phyloP scores from a whole-genome alignment of 2,888 invertebrate species.

The Campoplex capitator region DNA sequence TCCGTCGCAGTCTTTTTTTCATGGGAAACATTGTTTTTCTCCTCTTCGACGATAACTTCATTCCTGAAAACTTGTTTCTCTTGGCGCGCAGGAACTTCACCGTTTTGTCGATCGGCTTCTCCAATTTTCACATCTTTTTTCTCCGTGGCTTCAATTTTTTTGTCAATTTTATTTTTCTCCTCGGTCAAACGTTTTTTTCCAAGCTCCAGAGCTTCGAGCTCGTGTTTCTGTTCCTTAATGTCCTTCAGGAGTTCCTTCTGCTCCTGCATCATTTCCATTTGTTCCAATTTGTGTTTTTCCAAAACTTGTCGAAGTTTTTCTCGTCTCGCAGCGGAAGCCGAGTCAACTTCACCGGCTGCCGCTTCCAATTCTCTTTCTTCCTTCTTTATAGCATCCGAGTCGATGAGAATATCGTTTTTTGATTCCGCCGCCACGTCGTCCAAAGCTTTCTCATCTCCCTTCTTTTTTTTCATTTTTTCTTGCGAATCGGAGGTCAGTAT shows the following conservation, averaged over 20 bases:
- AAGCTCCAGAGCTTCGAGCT: conserved; percentile 83
- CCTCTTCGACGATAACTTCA: too few species aligned
- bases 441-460: conserved; percentile 32
- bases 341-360: conserved; percentile 80
- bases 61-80: background rate
- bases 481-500: conserved; percentile 83
- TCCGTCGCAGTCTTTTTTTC: background rate
- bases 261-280: conserved; percentile 89
- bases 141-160: background rate
- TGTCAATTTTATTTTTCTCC: conserved; percentile 55
- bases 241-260: conserved; percentile 88
- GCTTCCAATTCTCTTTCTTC: conserved; percentile 85
- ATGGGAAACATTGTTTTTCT: background rate
- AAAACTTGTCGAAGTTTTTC: conserved; percentile 84
- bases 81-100: background rate
- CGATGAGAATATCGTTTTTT: conserved; percentile 79
- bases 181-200: conserved; percentile 66
- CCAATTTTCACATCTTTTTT: background rate
- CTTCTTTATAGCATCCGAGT: conserved; percentile 83
- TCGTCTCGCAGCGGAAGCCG: conserved; percentile 80
- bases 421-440: conserved; percentile 75
- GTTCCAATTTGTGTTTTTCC: conserved; percentile 89
- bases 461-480: conserved; percentile 77
- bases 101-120: background rate
- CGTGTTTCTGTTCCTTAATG: conserved; percentile 86